Conservation (phyloP, 2,113 vertebrate genomes). For the Benitochromis conjunctus region DNA sequence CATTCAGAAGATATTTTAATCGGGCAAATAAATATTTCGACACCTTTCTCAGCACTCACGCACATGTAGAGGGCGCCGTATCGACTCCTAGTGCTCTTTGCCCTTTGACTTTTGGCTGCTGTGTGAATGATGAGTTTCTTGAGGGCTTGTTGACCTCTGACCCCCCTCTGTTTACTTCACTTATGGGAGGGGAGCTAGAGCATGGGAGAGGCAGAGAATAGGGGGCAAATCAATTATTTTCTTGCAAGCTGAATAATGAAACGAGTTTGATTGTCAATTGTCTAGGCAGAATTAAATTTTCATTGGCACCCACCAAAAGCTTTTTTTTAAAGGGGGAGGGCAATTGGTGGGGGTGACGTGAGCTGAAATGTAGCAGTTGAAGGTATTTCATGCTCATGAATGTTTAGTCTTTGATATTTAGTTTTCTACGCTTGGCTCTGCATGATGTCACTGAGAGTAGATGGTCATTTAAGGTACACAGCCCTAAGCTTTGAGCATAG, state of each 20-base stretch:
- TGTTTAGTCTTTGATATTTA: neutral
- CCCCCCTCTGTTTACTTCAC: conserved; percentile 46
- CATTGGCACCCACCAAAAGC: neutral
- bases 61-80: neutral
- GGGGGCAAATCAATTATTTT: conserved; percentile 17
- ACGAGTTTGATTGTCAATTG: neutral
- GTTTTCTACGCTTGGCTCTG: neutral
- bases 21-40: neutral
- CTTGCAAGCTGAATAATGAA: conserved; percentile 19
- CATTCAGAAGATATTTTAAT: neutral
- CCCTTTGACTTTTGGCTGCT: conserved; percentile 44
- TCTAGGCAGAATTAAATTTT: conserved; percentile 1
- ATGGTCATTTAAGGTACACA: neutral
- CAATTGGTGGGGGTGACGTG: neutral
- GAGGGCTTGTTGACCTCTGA: conserved; percentile 53
- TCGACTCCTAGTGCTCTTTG: conserved; percentile 50
- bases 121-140: conserved; percentile 63
- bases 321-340: neutral
- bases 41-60: neutral
- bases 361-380: neutral
- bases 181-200: conserved; percentile 6
- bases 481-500: neutral
- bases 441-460: neutral
- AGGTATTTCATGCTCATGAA: neutral
- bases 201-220: neutral